phyloP scores from a whole-genome alignment of 2,797 vertebrate species.

The Peromyscus eremicus region DNA sequence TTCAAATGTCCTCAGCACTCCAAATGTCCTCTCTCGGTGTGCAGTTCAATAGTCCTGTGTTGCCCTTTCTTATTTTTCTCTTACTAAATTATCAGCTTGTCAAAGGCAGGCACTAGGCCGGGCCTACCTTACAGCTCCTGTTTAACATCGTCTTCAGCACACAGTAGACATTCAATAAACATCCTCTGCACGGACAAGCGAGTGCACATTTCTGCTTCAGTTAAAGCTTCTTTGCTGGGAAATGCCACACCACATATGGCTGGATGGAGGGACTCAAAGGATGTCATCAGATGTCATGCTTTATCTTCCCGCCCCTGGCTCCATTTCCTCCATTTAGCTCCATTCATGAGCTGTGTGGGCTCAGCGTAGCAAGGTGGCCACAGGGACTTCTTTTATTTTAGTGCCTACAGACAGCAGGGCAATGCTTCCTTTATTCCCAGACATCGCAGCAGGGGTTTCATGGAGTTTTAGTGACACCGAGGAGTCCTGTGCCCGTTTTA shows the following conservation, averaged over 20 bases:
- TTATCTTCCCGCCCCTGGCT: not conserved
- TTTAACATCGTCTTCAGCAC: not conserved
- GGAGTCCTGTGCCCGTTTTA: not conserved
- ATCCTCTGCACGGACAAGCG: not conserved
- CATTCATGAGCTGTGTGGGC: not conserved
- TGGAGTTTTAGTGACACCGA: not conserved
- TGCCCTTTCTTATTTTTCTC: not conserved
- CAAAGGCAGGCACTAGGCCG: not conserved
- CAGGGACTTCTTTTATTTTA: not conserved
- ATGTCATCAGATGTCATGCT: not conserved
- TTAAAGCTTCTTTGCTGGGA: slow-evolving; percentile 43
- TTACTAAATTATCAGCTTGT: not conserved
- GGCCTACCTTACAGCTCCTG: not conserved
- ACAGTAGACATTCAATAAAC: not conserved
- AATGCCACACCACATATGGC: not conserved
- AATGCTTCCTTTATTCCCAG: not conserved
- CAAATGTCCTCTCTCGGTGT: not conserved
- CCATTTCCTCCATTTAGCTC: not conserved
- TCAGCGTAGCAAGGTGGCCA: not conserved
- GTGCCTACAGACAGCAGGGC: not conserved
- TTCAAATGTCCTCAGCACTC: not conserved
- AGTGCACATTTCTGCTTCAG: not conserved
- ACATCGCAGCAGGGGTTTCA: not conserved
- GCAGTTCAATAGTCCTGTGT: not conserved
- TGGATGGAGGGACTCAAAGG: not conserved